Base-by-base conservation (phyloP, 2,113 vertebrate genomes). In the Etheostoma spectabile region DNA sequence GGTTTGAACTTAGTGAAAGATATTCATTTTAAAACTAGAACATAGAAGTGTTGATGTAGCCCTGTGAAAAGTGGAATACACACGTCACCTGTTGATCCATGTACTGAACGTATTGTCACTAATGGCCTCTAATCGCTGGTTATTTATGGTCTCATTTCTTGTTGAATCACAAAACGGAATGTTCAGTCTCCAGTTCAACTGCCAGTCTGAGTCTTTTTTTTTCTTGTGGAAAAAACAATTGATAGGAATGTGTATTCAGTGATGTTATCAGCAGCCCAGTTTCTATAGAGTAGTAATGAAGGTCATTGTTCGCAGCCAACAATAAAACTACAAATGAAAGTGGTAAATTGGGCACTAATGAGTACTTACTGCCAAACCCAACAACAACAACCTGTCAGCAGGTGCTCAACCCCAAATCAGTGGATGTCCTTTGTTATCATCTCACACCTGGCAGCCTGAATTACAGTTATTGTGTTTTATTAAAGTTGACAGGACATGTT, bases 181-280 rank as follows among this genome's bases (percentile, higher is more conserved):
- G 42, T 70, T 73, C 13, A 8, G 16, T 24, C 6, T 68, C 15
- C 42, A 76, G 53, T 64, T 56, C 24, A 22, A 0, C 68, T 61
- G 60, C 45, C 13, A 3, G 57, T 73, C 21, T 53, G 14, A 61
- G 45, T 77, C 45, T 46, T 83, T 82, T 84, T 84, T 55, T 82
- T 52, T 11, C 21, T 21, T 0, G n/a, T 57, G 49, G 6, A 63
- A 77, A 63, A 77, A 82, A 24, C 52, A 63, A 4, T 38, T 56
- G 79, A 83, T 93, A 87, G n/a, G 57, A 70, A 59, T 80, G 84
- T 91, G 73, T 89, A 69, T 83, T 85, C 42, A 84, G 52, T 30
- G 80, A 89, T 87, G 68, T 83, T 87, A 79, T 82, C 69, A 76
- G 75, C 8, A 61, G 57, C 35, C 49, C 14, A 15, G 76, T 64